Base-by-base conservation (phyloP, 2,113 vertebrate species). In the Aix galericulata region DNA sequence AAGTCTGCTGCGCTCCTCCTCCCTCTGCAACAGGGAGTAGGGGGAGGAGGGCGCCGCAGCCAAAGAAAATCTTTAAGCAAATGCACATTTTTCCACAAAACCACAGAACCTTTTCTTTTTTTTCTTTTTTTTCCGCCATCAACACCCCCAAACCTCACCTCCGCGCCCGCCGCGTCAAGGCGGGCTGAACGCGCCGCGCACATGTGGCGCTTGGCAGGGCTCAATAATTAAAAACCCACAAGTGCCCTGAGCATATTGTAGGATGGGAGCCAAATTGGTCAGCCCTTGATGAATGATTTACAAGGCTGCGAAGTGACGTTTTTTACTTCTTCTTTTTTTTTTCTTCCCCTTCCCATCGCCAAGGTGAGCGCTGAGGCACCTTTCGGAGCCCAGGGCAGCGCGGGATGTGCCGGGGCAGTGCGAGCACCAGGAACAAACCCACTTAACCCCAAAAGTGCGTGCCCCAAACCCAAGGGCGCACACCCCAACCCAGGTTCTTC, bases 221-320 rank as follows among this genome's bases (percentile, higher is more conserved):
- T 96, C 68, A 52, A 95, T 96, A 92, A 97, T 97, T 97, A 96
- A 97, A 97, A 92, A 94, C 92, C 96, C 93, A 29, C 91, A 88
- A 94, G 95, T 92, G 96, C 94, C 95, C 95, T 95, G 95, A 97
- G 94, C 95, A 91, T 85, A 94, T 89, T 95, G 97, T 72, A 96
- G 95, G 95, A 96, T 73, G 62, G 96, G 89, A 95, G 94, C 97
- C 93, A 96, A 96, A 88, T 67, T 75, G 92, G 94, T 96, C 95
- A 98, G 86, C 38, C 94, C 95, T 93, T 96, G 94, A 95, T 96
- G 96, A 97, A 94, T 95, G 93, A 97, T 97, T 97, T 96, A 97
- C 90, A 95, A 97, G 97, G 93, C 95, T 94, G 93, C 38, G 77
- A 95, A 96, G 92, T 88, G 96, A 95, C 91, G 94, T 97, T 97